Evolutionary conservation across 2,888 invertebrate genomes (phyloP).

Genomic region (Kuschelorhynchus macadamiae): DNA sequence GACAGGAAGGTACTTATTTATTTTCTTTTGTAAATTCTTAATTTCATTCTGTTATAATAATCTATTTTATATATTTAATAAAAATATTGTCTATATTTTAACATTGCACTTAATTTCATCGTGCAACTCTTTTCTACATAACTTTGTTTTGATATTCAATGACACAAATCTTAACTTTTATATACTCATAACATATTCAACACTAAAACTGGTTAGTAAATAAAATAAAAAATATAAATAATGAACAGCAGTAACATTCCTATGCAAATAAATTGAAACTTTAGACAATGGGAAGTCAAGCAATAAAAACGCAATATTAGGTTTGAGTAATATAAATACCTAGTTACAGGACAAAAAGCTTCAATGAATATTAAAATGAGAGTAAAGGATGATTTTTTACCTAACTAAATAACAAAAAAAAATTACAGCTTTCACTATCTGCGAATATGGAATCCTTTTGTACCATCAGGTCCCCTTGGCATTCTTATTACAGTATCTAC

Average conservation of each 20-base stretch:
- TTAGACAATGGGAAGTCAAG: constrained; percentile 9
- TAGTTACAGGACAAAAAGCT: constrained; percentile 24
- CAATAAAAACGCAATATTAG: constrained; percentile 21
- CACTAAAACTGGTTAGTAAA: constrained; percentile 23
- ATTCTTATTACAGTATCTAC: constrained; percentile 75
- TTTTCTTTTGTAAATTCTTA: constrained; percentile 17
- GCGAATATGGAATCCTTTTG: constrained; percentile 77
- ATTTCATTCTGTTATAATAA: constrained; percentile 10
- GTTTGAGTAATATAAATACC: constrained; percentile 18
- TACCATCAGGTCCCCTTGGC: constrained; percentile 86
- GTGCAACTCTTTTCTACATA: constrained; percentile 10
- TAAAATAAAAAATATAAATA: constrained; percentile 27
- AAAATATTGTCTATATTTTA: constrained; percentile 25
- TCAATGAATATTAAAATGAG: constrained; percentile 27
- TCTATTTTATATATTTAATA: constrained; percentile 9
- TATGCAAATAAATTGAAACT: constrained; percentile 13
- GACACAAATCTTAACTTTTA: constrained; percentile 15
- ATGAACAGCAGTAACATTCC: constrained; percentile 20
- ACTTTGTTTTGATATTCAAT: constrained; percentile 7
- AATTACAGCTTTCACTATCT: constrained; percentile 72
- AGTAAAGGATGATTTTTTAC: constrained; percentile 33
- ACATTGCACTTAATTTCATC: constrained; percentile 10
- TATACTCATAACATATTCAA: constrained; percentile 8
- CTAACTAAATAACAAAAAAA: constrained; percentile 40
- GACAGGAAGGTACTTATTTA: too few species aligned